A percentile compares a stretch with the other conserved stretches of the same genome.
Conservation (phyloP, 2,113 vertebrate species). For the Forbesichthys papilliferus region DNA sequence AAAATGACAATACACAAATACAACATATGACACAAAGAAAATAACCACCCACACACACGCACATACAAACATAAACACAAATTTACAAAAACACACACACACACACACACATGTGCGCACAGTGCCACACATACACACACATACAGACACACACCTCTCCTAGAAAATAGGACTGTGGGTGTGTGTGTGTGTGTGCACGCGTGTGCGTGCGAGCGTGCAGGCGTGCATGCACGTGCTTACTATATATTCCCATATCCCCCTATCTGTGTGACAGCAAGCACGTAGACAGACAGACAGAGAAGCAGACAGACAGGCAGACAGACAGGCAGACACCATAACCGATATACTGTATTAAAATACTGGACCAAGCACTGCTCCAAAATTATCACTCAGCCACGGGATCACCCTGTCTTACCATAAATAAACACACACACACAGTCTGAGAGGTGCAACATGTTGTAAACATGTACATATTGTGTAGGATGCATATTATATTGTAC, state of each 20-base stretch:
- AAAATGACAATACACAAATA: neutral
- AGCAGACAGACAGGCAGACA: neutral
- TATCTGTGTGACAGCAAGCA: too few species aligned
- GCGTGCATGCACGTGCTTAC: constrained; percentile 41
- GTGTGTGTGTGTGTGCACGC: constrained; percentile 1
- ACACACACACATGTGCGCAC: neutral
- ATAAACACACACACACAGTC: neutral
- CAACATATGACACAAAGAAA: neutral
- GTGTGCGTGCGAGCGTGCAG: too few species aligned
- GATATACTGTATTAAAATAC: constrained; percentile 4
- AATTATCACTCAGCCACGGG: neutral
- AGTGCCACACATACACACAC: constrained; percentile 14
- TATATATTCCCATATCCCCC: constrained; percentile 5
- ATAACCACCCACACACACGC: constrained; percentile 32
- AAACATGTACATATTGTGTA: neutral
- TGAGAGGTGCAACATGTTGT: too few species aligned
- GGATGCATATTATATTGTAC: neutral
- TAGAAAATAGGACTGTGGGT: neutral
- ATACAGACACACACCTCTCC: constrained; percentile 16
- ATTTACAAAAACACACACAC: neutral
- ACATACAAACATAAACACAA: neutral
- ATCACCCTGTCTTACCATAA: neutral
- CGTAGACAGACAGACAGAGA: neutral
- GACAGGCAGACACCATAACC: neutral
- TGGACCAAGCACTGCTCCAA: neutral